Conservation (phyloP, 1,140 invertebrate genomes). For the Heliothis virescens region DNA sequence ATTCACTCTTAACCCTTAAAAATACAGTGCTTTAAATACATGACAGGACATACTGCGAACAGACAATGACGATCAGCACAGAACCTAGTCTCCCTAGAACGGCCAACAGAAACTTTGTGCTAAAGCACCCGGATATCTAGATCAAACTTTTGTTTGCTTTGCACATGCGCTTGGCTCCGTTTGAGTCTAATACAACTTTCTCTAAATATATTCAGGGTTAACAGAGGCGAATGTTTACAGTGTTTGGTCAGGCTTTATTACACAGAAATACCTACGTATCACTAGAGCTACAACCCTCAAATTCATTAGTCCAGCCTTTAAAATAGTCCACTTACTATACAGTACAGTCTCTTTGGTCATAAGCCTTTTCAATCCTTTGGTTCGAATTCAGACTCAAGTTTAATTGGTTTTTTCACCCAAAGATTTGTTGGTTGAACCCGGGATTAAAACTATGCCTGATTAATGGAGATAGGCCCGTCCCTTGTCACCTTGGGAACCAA, state of each 20-base stretch:
- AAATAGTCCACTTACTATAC: not conserved
- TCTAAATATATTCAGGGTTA: constrained; percentile 15
- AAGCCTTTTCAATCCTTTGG: not conserved
- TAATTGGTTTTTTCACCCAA: constrained; percentile 24
- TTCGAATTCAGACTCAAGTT: constrained; percentile 3
- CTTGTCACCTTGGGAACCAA: constrained; percentile 16
- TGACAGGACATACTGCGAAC: no score
- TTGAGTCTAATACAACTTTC: constrained; percentile 24
- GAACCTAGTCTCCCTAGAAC: not conserved
- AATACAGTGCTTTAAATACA: no score
- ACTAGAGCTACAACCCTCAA: not conserved
- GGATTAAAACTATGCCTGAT: constrained; percentile 16
- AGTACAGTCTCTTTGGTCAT: not conserved
- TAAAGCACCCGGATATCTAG: not conserved
- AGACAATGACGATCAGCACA: not conserved
- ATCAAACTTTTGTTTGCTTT: not conserved
- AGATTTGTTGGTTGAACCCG: not conserved
- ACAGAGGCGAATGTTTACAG: constrained; percentile 4
- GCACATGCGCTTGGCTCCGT: constrained; percentile 1
- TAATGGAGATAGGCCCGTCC: constrained; percentile 5
- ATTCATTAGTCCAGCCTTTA: not conserved
- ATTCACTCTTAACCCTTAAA: no score
- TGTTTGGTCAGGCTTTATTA: constrained; percentile 19
- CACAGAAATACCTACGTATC: not conserved
- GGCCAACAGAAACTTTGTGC: constrained; percentile 9